Percentiles rank a stretch among this genome's conserved stretches.
Evolutionary conservation across 2,888 invertebrate species (phyloP).

Genomic region (Acleris literana): DNA sequence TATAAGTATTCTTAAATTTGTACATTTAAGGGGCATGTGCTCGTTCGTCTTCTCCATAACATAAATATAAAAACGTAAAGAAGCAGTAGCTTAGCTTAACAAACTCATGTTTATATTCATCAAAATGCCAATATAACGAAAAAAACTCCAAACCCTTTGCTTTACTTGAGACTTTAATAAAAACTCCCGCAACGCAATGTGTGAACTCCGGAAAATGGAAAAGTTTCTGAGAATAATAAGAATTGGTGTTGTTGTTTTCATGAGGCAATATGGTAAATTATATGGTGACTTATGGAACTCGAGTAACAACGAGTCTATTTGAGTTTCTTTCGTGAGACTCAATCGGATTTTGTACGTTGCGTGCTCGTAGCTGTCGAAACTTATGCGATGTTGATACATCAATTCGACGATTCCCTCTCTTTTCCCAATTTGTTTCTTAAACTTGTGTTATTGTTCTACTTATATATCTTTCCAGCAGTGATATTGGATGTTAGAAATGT

Average conservation of each 20-base stretch:
- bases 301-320: constrained; percentile 10
- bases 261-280: constrained; percentile 40
- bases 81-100: too few species aligned
- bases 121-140: constrained; percentile 2
- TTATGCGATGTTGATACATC: constrained; percentile 10
- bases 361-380: constrained; percentile 16
- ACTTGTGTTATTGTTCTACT: too few species aligned
- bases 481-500: too few species aligned
- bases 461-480: too few species aligned
- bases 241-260: constrained; percentile 45
- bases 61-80: too few species aligned
- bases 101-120: background rate
- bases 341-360: constrained; percentile 12
- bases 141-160: constrained; percentile 5
- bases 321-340: constrained; percentile 25
- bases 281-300: constrained; percentile 37
- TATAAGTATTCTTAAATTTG: too few species aligned
- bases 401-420: background rate
- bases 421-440: background rate
- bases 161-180: constrained; percentile 28
- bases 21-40: too few species aligned
- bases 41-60: too few species aligned
- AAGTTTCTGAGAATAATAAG: constrained; percentile 50
- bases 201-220: constrained; percentile 47
- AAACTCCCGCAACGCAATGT: constrained; percentile 30